Conservation (phyloP, 2,888 invertebrate species). For the Marronus borbonicus region DNA sequence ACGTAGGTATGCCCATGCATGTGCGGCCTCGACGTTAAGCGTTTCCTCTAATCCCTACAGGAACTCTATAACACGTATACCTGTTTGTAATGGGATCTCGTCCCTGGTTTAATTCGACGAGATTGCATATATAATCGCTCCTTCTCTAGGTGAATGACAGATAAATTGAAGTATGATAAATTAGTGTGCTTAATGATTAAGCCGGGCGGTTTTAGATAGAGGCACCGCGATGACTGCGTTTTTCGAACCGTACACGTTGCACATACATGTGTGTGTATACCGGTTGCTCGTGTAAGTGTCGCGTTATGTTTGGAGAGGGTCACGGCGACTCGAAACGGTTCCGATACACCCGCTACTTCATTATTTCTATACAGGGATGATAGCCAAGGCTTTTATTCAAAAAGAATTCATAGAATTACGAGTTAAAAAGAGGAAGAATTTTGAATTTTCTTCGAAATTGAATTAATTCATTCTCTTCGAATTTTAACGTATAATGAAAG, state of each 20-base stretch:
- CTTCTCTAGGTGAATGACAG: slow-evolving; percentile 34
- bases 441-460: no score
- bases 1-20: background rate
- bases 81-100: slow-evolving; percentile 8
- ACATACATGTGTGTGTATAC: no score
- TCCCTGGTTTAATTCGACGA: slow-evolving; percentile 24
- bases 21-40: background rate
- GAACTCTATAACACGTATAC: slow-evolving; percentile 1
- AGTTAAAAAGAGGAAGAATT: no score
- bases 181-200: slow-evolving; percentile 26
- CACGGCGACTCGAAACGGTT: no score
- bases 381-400: no score
- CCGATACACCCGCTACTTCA: no score
- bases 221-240: slow-evolving; percentile 8
- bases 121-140: slow-evolving; percentile 31
- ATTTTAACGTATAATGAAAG: no score
- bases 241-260: background rate
- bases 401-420: no score
- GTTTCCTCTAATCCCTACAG: background rate
- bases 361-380: no score
- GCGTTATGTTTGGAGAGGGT: no score
- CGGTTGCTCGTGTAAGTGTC: no score
- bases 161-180: slow-evolving; percentile 30
- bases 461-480: no score
- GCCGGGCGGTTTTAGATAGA: slow-evolving; percentile 17